Base-by-base conservation (phyloP, 2,113 vertebrate species). In the Puffinus mauretanicus region DNA sequence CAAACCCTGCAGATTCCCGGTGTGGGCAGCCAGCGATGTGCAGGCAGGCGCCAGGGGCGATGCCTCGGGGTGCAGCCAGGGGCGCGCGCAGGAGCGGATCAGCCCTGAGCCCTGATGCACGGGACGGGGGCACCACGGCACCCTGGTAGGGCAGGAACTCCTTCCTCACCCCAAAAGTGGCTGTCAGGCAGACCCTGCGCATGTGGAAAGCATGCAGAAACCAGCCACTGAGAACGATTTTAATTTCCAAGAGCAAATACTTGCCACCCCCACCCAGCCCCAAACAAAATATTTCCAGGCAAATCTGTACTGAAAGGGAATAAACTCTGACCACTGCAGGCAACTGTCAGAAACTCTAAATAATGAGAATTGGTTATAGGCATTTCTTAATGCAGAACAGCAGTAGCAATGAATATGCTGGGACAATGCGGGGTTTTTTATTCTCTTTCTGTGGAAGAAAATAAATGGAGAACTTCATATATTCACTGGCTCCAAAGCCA, bases 301-400 rank as follows among this genome's bases (percentile, higher is more conserved):
- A 90, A 92, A 93, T 86, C 18, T 9, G 5, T 81, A 46, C 44
- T 54, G 75, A 73, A 93, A 83, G 46, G 49, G 38, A 95, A 88
- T 69, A 95, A 95, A 83, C 19, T 88, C 87, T 90, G 93, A 86
- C 88, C 85, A 95, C 78, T 90, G 85, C 79, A 94, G 88, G 79
- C 85, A 77, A 83, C 71, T 71, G 85, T 93, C 85, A 94, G 82
- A 92, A 86, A 81, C 71, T 87, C 78, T 88, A 80, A 88, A 88
- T 83, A 94, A 92, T 86, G 85, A 83, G 79, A 75, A 81, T 83
- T 73, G 75, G 44, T 90, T 96, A 90, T 75, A 94, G 67, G 67
- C 76, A 81, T 62, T 95, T 93, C 86, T 92, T 97, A 96, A 94
- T 73, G 90, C 40, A 82, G 92, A 96, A 88, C 54, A 83, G 76